A percentile compares a stretch with the other conserved stretches of the same genome.
Conservation (phyloP, 2,888 invertebrate genomes). For the Meliscaeva auricollis region DNA sequence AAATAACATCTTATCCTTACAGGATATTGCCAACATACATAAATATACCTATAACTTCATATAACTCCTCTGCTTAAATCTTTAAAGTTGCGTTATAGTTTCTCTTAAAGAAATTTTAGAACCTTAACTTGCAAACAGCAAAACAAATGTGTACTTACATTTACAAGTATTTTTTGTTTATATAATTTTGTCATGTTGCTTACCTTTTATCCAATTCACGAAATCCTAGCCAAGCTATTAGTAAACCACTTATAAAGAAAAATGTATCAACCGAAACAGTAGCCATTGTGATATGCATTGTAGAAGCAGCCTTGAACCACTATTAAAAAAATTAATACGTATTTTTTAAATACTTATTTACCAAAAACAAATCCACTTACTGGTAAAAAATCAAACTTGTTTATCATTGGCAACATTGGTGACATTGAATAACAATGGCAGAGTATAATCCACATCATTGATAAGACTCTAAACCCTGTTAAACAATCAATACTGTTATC, state of each 20-base stretch:
- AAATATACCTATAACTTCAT: no score
- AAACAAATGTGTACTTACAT: background rate
- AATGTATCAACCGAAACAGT: constrained; percentile 87
- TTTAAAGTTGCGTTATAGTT: no score
- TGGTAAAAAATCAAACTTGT: constrained; percentile 14
- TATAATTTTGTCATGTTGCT: background rate
- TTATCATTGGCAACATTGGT: constrained; percentile 31
- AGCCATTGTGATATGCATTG: constrained; percentile 83
- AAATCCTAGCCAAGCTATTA: constrained; percentile 84
- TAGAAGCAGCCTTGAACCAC: constrained; percentile 81
- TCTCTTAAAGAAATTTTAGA: no score
- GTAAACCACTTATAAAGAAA: constrained; percentile 87
- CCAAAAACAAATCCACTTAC: constrained; percentile 12
- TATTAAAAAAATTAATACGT: constrained; percentile 33
- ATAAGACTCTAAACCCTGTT: constrained; percentile 56
- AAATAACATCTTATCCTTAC: no score
- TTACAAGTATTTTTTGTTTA: background rate
- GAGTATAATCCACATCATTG: constrained; percentile 58
- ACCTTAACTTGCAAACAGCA: background rate
- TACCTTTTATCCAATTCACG: constrained; percentile 82
- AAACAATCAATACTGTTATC: constrained; percentile 48
- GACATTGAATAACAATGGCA: constrained; percentile 44
- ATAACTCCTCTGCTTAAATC: no score
- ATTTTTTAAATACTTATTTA: background rate
- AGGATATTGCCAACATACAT: no score